Evolutionary conservation across 2,113 vertebrate species (phyloP).

Genomic region (Cinclus cinclus): DNA sequence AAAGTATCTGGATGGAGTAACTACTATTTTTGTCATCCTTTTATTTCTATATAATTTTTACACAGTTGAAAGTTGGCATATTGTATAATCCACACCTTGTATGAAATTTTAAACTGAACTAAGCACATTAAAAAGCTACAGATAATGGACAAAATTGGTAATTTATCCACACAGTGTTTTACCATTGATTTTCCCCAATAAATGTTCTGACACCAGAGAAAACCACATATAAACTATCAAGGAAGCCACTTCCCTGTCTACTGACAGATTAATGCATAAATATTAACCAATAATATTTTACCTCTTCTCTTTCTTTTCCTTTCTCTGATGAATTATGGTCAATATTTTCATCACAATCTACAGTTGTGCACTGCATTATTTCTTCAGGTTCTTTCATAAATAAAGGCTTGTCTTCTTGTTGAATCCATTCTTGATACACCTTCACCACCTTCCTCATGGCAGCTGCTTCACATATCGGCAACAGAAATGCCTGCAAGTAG

Average conservation of each 20-base stretch:
- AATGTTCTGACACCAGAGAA: neutral
- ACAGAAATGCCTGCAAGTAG: slow-evolving; percentile 86
- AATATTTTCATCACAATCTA: slow-evolving; percentile 72
- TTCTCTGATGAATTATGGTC: slow-evolving; percentile 80
- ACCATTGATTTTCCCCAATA: neutral
- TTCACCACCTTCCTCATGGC: slow-evolving; percentile 96
- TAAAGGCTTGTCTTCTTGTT: slow-evolving; percentile 93
- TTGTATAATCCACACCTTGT: neutral
- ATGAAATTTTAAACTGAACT: neutral
- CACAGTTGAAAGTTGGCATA: neutral
- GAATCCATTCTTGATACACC: slow-evolving; percentile 98
- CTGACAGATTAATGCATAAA: neutral
- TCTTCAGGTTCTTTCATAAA: slow-evolving; percentile 97
- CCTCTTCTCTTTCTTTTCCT: slow-evolving; percentile 81
- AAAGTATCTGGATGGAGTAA: neutral
- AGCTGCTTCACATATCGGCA: slow-evolving; percentile 96
- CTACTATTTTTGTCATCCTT: neutral
- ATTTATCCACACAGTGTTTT: neutral
- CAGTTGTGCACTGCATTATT: slow-evolving; percentile 67
- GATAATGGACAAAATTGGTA: neutral
- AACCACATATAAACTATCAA: neutral
- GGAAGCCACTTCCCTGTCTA: neutral
- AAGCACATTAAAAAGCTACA: neutral
- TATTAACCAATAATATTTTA: slow-evolving; percentile 40
- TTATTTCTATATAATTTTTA: neutral